Base-by-base conservation (phyloP, 1,140 invertebrate species). In the Bombus sylvicola region DNA sequence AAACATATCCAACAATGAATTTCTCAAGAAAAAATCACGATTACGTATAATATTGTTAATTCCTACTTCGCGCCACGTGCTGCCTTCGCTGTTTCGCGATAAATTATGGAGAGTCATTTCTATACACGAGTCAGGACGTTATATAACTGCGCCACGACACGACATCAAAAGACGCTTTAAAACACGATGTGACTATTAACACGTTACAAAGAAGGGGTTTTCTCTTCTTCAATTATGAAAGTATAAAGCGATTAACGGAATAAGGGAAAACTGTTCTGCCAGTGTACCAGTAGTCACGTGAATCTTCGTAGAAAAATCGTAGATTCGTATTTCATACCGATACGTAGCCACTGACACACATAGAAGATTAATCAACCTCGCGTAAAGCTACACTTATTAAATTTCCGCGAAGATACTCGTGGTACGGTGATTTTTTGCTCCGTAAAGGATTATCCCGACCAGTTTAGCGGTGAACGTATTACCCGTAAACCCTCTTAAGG, bases 401-500 rank as follows among this genome's bases (percentile, higher is more conserved):
- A 64, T 85, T 81, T 66, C 79, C 84, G 25, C 34, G 28, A 81
- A 81, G 69, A 81, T 80, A 64, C 57, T 81, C 47, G 83, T 31
- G 68, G 57, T 79, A 62, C 59, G 83, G 3, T 57, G 59, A 74
- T 81, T 85, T 85, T 85, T 85, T 85, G 77, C 43, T 72, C 77
- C 75, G 37, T 64, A n/a, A 81, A 73, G 57, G 69, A 85, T 89
- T 81, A 89, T 89, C 76, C 59, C 47, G 72, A 64, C 57, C 87
- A 89, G 78, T 75, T 85, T 88, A 88, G 85, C 88, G 88, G 88
- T 82, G 72, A 83, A 71, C 80, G 88, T 89, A 89, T 89, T 89
- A 89, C 88, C 83, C 88, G 88, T 89, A 89, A 89, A 78, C 86
- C 88, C 84, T 89, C 85, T 89, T 89, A 89, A 83, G 88, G 88